Conservation (phyloP, 2,113 vertebrate species). For the Tachysurus vachellii region DNA sequence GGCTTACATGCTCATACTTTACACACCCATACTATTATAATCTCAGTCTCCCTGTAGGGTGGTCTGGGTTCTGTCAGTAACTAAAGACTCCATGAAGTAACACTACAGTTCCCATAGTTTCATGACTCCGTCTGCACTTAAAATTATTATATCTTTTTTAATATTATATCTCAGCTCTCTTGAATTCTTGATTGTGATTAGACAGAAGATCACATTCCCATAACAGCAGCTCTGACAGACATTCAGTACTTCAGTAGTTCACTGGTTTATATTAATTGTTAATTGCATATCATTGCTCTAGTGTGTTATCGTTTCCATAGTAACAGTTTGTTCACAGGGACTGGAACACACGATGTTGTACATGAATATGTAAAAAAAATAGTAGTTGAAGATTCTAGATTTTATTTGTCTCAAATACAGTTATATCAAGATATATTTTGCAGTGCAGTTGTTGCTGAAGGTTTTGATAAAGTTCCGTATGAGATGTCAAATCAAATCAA, state of each 20-base stretch:
- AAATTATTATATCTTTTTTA: not conserved
- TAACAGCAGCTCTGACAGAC: too few species aligned
- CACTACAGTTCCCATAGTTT: not conserved
- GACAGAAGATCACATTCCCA: not conserved
- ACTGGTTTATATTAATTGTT: too few species aligned
- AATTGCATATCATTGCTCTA: not conserved
- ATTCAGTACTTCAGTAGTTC: not conserved
- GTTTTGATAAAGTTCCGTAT: too few species aligned
- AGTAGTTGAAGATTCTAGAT: too few species aligned
- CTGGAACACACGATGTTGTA: not conserved
- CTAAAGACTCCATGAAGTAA: not conserved
- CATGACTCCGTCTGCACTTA: not conserved
- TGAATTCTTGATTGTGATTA: not conserved
- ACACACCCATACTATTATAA: slow-evolving; percentile 19
- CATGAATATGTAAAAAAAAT: not conserved
- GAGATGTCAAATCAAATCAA: too few species aligned
- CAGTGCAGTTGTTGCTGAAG: too few species aligned
- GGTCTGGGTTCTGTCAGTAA: not conserved
- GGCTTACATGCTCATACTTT: not conserved
- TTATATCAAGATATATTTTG: too few species aligned
- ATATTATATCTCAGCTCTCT: not conserved
- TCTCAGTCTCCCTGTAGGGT: slow-evolving; percentile 22
- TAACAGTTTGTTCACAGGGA: not conserved
- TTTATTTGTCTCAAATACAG: too few species aligned
- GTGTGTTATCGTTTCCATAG: not conserved